Percentiles rank a stretch among this genome's conserved stretches.
These are phyloP conservation scores for Rhynchophorus ferrugineus DNA, from an alignment of 1,140 invertebrate species.

Conservation along the genomic window DNA sequence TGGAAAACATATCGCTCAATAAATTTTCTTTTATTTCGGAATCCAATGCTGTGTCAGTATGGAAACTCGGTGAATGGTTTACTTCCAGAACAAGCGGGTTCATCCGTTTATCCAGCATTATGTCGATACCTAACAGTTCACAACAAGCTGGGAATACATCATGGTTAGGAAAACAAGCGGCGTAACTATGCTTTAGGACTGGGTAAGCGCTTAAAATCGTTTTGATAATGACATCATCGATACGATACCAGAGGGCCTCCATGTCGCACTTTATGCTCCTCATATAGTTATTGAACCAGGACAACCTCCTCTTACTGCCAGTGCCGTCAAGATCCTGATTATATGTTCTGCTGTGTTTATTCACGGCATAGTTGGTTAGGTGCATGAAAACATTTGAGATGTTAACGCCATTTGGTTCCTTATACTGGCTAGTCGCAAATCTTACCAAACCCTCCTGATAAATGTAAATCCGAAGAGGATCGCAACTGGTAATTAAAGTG, in stretches of 20 bases:
- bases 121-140: conserved; percentile 83
- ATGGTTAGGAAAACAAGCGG: conserved; percentile 79
- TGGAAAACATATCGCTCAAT: conserved; percentile 72
- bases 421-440: conserved; percentile 81
- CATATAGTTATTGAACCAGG: conserved; percentile 70
- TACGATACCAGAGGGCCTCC: conserved; percentile 66
- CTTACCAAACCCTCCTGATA: conserved; percentile 92
- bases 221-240: conserved; percentile 87
- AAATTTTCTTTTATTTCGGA: conserved; percentile 75
- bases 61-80: conserved; percentile 88
- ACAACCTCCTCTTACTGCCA: conserved; percentile 81
- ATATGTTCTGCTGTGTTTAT: conserved; percentile 81
- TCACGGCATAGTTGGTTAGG: conserved; percentile 94
- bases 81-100: conserved; percentile 82
- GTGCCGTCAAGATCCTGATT: conserved; percentile 59
- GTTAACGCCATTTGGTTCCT: conserved; percentile 70
- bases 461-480: conserved; percentile 87
- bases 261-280: conserved; percentile 62
- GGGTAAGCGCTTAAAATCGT: conserved; percentile 79
- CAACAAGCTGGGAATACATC: conserved; percentile 80
- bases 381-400: conserved; percentile 89
- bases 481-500: conserved; percentile 86
- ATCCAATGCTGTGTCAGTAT: conserved; percentile 76
- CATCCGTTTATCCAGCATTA: conserved; percentile 76
- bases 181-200: conserved; percentile 79